Evolutionary conservation across 2,888 invertebrate species (phyloP), one percentile per base, ranked within the genome.

Genomic region (Tryphoninae sp.): DNA sequence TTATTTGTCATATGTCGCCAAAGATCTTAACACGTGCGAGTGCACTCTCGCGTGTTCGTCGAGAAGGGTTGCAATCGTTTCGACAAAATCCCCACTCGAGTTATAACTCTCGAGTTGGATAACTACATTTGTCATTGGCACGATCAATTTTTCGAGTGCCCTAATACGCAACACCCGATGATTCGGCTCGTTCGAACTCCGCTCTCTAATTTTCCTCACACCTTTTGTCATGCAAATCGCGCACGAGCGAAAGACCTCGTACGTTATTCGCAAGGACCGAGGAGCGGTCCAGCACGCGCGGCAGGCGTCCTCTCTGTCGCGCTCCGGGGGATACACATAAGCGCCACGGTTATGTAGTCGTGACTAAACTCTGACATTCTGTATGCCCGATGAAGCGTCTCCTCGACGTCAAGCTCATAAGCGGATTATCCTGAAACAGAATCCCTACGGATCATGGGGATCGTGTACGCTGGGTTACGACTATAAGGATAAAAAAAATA

Each of bases 351-450:
- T 69, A 68, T 76, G 68, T 59, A 26, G 33, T 22, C 16, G 51
- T 59, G 67, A 45, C 62, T 61, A 67, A n/a, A 67, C 67, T 51
- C 45, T 77, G 53, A 74, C 82, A 65, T 82, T 82, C 79, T 73
- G 77, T 64, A 74, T 80, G 82, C 71, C 61, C 82, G 77, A 82
- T 80, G 82, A 82, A 77, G 77, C 79, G 77, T 82, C 77, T 79
- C 79, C 55, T 42, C 19, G 79, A 33, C 77, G 82, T 82, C 82
- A 80, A 82, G 82, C 82, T 80, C 73, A 59, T 80, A 82, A 82
- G 82, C 79, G 77, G 82, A 82, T 82, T 82, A 82, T 74, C 73
- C 62, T 69, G 82, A 77, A 82, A 77, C 78, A 67, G 72, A 73
- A 78, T 82, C 73, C 76, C 64, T 19, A 19, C 16, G 59, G 61